Percentiles rank a stretch among this genome's conserved stretches.
phyloP scores from a whole-genome alignment of 64 coral and sea anemone genomes.

The Pachyseris speciosa region DNA sequence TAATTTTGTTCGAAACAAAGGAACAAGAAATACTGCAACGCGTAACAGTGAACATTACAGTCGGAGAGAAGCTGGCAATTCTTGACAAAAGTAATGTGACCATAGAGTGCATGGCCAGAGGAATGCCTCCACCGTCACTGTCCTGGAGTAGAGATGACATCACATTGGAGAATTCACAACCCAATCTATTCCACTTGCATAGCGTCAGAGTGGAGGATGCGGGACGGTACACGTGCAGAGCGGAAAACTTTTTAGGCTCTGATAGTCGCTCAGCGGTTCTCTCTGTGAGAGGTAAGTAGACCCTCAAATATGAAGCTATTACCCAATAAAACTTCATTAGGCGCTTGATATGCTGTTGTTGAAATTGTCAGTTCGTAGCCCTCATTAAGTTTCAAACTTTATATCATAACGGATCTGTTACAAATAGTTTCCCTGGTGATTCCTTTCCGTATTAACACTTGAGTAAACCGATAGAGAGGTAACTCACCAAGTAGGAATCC shows the following conservation, averaged over 20 bases:
- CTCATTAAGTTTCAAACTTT: too few relatives aligned
- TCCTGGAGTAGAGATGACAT: constrained; percentile 59
- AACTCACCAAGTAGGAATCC: too few relatives aligned
- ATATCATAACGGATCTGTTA: too few relatives aligned
- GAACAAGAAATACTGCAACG: constrained; percentile 5
- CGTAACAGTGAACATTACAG: constrained; percentile 26
- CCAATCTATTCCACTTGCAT: neutral
- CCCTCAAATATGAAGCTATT: neutral
- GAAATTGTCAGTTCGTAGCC: too few relatives aligned
- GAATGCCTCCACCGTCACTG: constrained; percentile 31
- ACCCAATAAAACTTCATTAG: too few relatives aligned
- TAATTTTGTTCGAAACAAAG: constrained; percentile 1
- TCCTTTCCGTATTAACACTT: too few relatives aligned
- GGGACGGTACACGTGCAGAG: constrained; percentile 46
- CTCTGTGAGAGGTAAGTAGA: constrained; percentile 4
- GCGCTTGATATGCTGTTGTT: too few relatives aligned
- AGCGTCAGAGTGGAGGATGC: constrained; percentile 33
- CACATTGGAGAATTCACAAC: neutral
- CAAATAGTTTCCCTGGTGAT: too few relatives aligned
- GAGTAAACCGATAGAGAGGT: too few relatives aligned
- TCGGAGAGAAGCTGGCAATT: constrained; percentile 47
- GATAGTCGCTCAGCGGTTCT: constrained; percentile 18
- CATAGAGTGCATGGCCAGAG: constrained; percentile 21
- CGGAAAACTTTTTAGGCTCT: constrained; percentile 40
- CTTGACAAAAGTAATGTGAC: constrained; percentile 66